Evolutionary conservation across 2,888 invertebrate species (phyloP), one percentile per base, ranked within the genome.

Genomic region (Diarsia brunnea): DNA sequence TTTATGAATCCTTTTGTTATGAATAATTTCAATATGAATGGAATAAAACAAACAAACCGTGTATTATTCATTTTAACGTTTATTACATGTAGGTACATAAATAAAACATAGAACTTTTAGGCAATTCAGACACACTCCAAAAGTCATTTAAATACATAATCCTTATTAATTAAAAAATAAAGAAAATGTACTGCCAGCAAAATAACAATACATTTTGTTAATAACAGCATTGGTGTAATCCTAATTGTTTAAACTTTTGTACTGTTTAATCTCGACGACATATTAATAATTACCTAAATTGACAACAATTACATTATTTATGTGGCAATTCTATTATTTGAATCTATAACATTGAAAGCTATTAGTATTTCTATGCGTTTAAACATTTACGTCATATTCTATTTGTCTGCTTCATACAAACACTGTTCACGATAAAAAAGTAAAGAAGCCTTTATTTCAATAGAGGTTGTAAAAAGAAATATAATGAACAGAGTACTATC

Each of bases 1-100:
- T 96, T 96, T 96, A 96, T 96, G 95, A 95, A 91, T 92, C 93
- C 93, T 94, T 94, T 95, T 94, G 93, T 94, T 94, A 94, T 95
- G 92, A 94, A 93, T 95, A 90, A 95, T 94, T 95, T 95, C 94
- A 93, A 95, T 93, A 95, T 95, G 93, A 95, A 95, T 95, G 95
- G 95, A 91, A 94, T 93, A 95, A 94, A 94, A 91, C 87, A 90
- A 90, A 87, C 90, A 86, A 85, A 89, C 68, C 67, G 88, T 82
- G 85, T 90, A 90, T 92, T 92, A 93, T 94, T 90, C 74, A 89
- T 90, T 85, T 87, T 85, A 91, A 92, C 90, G 90, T 95, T 94
- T 94, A 94, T 93, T 93, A 86, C 73, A 87, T 88, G 58, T 45
- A 45, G 24, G 24, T 85, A 73, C 70, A 84, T 71, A 88, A 88